Evolutionary conservation across 2,888 invertebrate genomes (phyloP).

Genomic region (Sinelater perroti): DNA sequence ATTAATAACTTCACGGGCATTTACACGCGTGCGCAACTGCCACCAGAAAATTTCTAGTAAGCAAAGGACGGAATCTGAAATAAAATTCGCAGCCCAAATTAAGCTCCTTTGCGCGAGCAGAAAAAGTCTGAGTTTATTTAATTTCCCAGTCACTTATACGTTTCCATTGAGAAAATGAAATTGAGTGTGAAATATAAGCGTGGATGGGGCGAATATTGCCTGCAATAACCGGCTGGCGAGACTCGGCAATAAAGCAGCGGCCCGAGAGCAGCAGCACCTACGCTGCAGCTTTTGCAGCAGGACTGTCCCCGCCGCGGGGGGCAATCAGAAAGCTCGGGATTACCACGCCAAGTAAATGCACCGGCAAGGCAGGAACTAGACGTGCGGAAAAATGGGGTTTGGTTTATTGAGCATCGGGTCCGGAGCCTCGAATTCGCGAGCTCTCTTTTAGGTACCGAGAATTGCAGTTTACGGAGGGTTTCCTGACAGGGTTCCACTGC

Average conservation of each 20-base stretch:
- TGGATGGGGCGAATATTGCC: constrained; percentile 28
- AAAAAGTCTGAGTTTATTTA: constrained; percentile 24
- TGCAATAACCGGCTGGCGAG: constrained; percentile 28
- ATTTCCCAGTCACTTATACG: constrained; percentile 20
- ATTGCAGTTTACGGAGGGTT: constrained; percentile 9
- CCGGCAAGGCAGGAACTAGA: constrained; percentile 54
- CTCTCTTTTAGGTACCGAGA: constrained; percentile 11
- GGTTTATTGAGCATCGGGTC: constrained; percentile 48
- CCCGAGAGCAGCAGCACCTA: constrained; percentile 16
- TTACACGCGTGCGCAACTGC: too few species aligned
- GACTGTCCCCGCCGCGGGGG: constrained; percentile 37
- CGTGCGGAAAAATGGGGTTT: constrained; percentile 57
- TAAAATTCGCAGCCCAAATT: too few species aligned
- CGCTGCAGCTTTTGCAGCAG: constrained; percentile 1
- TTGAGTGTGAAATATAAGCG: constrained; percentile 26
- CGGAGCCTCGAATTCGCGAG: neutral
- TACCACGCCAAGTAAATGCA: constrained; percentile 52
- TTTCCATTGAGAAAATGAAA: constrained; percentile 21
- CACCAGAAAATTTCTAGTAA: too few species aligned
- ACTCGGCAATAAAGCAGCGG: constrained; percentile 26
- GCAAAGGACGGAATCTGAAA: too few species aligned
- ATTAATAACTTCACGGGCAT: too few species aligned
- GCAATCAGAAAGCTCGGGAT: constrained; percentile 53
- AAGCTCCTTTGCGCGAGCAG: too few species aligned
- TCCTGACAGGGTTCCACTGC: neutral